phyloP scores from a whole-genome alignment of 92 coral and sea anemone genomes.

The Umimayanthus kanabou region DNA sequence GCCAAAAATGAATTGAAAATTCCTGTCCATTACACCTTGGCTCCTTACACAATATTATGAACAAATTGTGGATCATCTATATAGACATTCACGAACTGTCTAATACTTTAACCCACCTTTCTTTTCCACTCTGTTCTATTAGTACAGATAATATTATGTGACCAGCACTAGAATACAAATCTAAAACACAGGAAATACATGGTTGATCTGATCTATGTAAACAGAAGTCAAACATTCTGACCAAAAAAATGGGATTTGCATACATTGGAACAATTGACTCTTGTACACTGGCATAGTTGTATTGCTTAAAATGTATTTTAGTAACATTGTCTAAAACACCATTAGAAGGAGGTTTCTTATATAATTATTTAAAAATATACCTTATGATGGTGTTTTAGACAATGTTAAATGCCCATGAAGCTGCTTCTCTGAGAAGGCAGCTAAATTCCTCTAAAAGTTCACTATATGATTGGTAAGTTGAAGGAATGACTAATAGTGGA shows the following conservation, averaged over 20 bases:
- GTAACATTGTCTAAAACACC: slow-evolving; percentile 15
- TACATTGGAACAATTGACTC: not conserved
- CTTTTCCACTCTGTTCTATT: slow-evolving; percentile 17
- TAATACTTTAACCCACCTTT: slow-evolving; percentile 20
- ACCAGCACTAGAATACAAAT: slow-evolving; percentile 11
- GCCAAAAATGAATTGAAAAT: slow-evolving; percentile 2
- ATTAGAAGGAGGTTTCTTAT: slow-evolving; percentile 19
- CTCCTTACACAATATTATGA: slow-evolving; percentile 6
- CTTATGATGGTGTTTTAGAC: slow-evolving; percentile 1
- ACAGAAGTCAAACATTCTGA: slow-evolving; percentile 23
- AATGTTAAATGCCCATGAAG: slow-evolving; percentile 44
- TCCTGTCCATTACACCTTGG: slow-evolving; percentile 7
- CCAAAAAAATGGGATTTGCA: not conserved
- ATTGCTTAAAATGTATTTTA: slow-evolving; percentile 9
- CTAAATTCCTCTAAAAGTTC: slow-evolving; percentile 50
- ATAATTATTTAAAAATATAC: slow-evolving; percentile 5
- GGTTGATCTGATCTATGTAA: slow-evolving; percentile 13
- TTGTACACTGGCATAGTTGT: slow-evolving; percentile 13
- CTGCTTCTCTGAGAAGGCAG: slow-evolving; percentile 39
- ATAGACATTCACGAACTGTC: slow-evolving; percentile 11
- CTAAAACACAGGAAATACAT: slow-evolving; percentile 14
- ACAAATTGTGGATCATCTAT: slow-evolving; percentile 11
- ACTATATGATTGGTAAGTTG: slow-evolving; percentile 45
- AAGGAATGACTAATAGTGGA: slow-evolving; percentile 46
- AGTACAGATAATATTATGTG: not conserved